These are phyloP conservation scores for Platysteira castanea DNA, from an alignment of 2,113 vertebrate genomes.

Conservation along the genomic window DNA sequence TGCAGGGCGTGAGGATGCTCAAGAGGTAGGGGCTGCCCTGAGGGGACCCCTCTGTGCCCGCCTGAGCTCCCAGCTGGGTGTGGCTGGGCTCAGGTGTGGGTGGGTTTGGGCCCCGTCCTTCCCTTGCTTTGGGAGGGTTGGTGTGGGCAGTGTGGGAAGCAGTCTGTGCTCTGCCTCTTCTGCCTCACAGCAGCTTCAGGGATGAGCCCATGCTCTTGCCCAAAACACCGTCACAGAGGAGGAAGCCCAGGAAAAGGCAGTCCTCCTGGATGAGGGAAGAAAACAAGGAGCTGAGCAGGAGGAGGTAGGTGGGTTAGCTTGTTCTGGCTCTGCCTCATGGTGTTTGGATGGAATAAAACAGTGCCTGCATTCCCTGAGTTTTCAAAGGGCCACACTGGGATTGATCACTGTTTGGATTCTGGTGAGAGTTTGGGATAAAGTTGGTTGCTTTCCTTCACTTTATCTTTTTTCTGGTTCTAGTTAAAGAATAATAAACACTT, in stretches of 20 bases:
- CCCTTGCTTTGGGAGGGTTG: not conserved
- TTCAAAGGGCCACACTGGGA: rapidly evolving
- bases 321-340: rapidly evolving
- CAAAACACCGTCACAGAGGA: slow-evolving; percentile 91
- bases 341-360: not conserved
- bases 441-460: not conserved
- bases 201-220: slow-evolving; percentile 89
- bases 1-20: slow-evolving; percentile 87
- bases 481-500: not conserved
- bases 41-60: rapidly evolving
- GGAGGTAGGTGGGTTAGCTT: slow-evolving; percentile 71
- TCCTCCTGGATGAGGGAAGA: slow-evolving; percentile 76
- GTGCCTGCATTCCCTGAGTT: rapidly evolving
- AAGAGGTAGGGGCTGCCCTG: slow-evolving; percentile 71
- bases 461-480: not conserved
- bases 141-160: rapidly evolving
- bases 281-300: slow-evolving; percentile 62
- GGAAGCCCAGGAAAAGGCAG: slow-evolving; percentile 79
- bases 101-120: not conserved
- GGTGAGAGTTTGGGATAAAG: not conserved
- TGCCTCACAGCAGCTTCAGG: slow-evolving; percentile 78
- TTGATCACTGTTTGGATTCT: rapidly evolving
- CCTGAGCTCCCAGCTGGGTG: not conserved
- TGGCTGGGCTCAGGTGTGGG: rapidly evolving
- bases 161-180: not conserved